Evolutionary conservation across 2,113 vertebrate species (phyloP).

Genomic region (Hyperoodon ampullatus): DNA sequence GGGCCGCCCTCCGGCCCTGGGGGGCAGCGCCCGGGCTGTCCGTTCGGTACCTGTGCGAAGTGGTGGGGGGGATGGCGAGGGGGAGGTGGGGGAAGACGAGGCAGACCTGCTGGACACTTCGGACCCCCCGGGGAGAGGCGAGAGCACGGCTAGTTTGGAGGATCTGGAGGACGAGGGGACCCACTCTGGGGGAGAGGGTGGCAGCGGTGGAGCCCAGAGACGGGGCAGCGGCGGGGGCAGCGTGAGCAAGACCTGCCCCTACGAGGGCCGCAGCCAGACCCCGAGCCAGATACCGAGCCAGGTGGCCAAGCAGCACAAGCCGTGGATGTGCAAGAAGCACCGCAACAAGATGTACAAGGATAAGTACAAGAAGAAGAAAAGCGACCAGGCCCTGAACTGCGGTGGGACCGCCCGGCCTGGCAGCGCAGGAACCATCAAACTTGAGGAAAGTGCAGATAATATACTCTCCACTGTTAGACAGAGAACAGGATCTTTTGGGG

Average conservation of each 20-base stretch:
- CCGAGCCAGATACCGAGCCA: constrained; percentile 96
- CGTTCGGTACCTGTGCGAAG: constrained; percentile 72
- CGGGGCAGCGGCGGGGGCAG: constrained; percentile 80
- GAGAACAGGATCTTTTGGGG: constrained; percentile 92
- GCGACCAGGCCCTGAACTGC: constrained; percentile 91
- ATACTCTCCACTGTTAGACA: constrained; percentile 95
- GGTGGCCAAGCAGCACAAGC: constrained; percentile 96
- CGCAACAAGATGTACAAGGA: constrained; percentile 99
- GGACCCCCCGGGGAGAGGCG: constrained; percentile 85
- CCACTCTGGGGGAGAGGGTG: constrained; percentile 75
- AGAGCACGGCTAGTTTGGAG: constrained; percentile 90
- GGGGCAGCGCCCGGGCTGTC: constrained; percentile 64
- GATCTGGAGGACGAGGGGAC: constrained; percentile 93
- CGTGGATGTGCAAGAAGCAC: constrained; percentile 99
- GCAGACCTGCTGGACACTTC: constrained; percentile 88
- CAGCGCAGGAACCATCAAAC: constrained; percentile 61
- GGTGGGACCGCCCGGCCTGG: constrained; percentile 46
- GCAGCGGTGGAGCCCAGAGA: constrained; percentile 79
- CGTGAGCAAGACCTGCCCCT: constrained; percentile 93
- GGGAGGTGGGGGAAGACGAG: constrained; percentile 86
- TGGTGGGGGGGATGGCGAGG: constrained; percentile 78
- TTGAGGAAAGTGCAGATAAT: constrained; percentile 91
- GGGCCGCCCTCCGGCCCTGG: not conserved
- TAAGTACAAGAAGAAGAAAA: constrained; percentile 98
- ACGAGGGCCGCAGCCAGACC: constrained; percentile 94